A percentile compares a stretch with the other conserved stretches of the same genome.
Evolutionary conservation across 1,140 invertebrate species (phyloP).

Genomic region (Diabrotica undecimpunctata): DNA sequence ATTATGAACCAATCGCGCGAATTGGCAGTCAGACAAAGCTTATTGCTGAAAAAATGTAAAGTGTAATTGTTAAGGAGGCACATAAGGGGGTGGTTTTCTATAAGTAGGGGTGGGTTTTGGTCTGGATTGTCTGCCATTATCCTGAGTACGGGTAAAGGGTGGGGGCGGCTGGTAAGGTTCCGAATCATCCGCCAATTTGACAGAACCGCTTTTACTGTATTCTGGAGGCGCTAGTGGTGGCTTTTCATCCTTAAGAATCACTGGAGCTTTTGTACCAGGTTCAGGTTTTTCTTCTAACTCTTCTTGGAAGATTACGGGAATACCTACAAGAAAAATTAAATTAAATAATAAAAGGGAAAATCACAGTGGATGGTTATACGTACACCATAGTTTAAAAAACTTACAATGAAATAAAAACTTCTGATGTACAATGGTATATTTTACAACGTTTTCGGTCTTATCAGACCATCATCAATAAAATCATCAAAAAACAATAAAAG

Average conservation of each 20-base stretch:
- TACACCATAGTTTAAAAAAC: too few relatives aligned
- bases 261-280: slow-evolving; percentile 77
- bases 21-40: slow-evolving; percentile 26
- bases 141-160: slow-evolving; percentile 54
- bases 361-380: too few relatives aligned
- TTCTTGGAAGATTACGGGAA: slow-evolving; percentile 92
- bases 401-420: too few relatives aligned
- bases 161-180: slow-evolving; percentile 63
- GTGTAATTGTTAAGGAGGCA: slow-evolving; percentile 73
- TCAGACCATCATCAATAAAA: too few relatives aligned
- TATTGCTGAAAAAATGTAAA: slow-evolving; percentile 43
- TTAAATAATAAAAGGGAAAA: too few relatives aligned
- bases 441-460: too few relatives aligned
- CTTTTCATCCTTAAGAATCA: slow-evolving; percentile 91
- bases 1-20: slow-evolving; percentile 9
- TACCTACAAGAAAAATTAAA: slow-evolving; percentile 51
- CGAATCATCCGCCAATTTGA: slow-evolving; percentile 52
- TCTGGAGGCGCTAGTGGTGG: slow-evolving; percentile 78
- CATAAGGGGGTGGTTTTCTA: slow-evolving; percentile 86
- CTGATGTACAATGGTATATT: too few relatives aligned
- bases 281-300: slow-evolving; percentile 86
- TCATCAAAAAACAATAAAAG: too few relatives aligned
- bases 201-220: slow-evolving; percentile 60
- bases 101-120: slow-evolving; percentile 82
- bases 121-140: slow-evolving; percentile 61